Conservation (phyloP, 2,888 invertebrate species). For the Linyphia triangularis region DNA sequence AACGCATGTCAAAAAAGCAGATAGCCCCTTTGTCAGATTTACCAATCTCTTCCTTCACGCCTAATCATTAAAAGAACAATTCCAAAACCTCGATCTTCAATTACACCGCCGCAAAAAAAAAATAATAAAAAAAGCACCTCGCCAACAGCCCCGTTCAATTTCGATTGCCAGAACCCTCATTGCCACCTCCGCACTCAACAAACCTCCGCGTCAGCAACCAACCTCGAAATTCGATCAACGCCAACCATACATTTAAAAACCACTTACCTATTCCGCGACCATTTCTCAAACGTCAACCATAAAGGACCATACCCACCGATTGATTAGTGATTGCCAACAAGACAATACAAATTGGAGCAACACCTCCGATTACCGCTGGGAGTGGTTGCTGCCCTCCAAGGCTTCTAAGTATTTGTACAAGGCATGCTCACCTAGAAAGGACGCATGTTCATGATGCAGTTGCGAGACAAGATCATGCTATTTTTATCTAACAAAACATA, state of each 20-base stretch:
- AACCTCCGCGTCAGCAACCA: not conserved
- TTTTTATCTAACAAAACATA: too few species aligned
- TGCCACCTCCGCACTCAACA: slow-evolving; percentile 51
- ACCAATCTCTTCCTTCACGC: not conserved
- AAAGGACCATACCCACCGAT: slow-evolving; percentile 20
- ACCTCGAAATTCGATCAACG: slow-evolving; percentile 53
- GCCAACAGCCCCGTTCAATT: not conserved
- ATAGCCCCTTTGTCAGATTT: not conserved
- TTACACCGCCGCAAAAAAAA: not conserved
- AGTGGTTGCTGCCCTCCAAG: slow-evolving; percentile 32
- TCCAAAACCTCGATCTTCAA: too few species aligned
- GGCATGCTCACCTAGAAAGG: too few species aligned
- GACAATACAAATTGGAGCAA: slow-evolving; percentile 64
- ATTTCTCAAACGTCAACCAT: slow-evolving; percentile 45
- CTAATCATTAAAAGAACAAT: not conserved
- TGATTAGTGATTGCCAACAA: slow-evolving; percentile 43
- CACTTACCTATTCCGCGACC: slow-evolving; percentile 42
- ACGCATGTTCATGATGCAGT: too few species aligned
- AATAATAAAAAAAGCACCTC: not conserved
- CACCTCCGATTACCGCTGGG: slow-evolving; percentile 12
- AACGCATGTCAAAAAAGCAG: not conserved
- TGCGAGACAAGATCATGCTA: too few species aligned
- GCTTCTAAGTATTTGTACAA: too few species aligned
- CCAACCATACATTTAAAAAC: slow-evolving; percentile 51
- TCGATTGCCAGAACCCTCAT: not conserved